Evolutionary conservation across 2,888 invertebrate genomes (phyloP).

Genomic region (Synergus gifuensis): DNA sequence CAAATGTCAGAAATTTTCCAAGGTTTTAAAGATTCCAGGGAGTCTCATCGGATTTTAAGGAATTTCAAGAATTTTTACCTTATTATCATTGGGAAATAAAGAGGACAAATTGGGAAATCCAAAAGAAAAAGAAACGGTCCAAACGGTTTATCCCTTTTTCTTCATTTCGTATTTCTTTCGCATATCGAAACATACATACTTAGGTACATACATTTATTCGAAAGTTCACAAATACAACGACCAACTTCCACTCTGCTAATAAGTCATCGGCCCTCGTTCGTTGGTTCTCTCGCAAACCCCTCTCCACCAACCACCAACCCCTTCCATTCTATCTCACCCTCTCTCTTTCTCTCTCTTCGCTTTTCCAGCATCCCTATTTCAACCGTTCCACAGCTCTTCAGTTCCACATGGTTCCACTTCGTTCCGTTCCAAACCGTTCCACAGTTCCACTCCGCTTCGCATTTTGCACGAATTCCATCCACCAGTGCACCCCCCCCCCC

Average conservation of each 20-base stretch:
- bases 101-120: neutral
- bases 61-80: neutral
- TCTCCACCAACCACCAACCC: slow-evolving; percentile 43
- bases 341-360: slow-evolving; percentile 45
- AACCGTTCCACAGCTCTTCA: slow-evolving; percentile 44
- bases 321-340: slow-evolving; percentile 47
- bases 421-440: slow-evolving; percentile 36
- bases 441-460: slow-evolving; percentile 45
- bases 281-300: slow-evolving; percentile 43
- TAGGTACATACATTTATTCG: slow-evolving; percentile 60
- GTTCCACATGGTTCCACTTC: slow-evolving; percentile 45
- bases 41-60: too few species aligned
- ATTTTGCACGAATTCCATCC: slow-evolving; percentile 50
- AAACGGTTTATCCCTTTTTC: slow-evolving; percentile 24
- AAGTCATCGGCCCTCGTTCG: slow-evolving; percentile 64
- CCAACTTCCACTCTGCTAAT: slow-evolving; percentile 62
- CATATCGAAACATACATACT: slow-evolving; percentile 45
- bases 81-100: neutral
- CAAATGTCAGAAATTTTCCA: too few species aligned
- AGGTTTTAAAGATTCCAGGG: too few species aligned
- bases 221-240: slow-evolving; percentile 61
- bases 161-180: neutral
- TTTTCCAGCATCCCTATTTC: slow-evolving; percentile 26
- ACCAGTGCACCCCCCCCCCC: slow-evolving; percentile 12
- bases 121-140: slow-evolving; percentile 31